Base-by-base conservation (phyloP, 2,888 invertebrate genomes). In the Trichopoda pennipes region DNA sequence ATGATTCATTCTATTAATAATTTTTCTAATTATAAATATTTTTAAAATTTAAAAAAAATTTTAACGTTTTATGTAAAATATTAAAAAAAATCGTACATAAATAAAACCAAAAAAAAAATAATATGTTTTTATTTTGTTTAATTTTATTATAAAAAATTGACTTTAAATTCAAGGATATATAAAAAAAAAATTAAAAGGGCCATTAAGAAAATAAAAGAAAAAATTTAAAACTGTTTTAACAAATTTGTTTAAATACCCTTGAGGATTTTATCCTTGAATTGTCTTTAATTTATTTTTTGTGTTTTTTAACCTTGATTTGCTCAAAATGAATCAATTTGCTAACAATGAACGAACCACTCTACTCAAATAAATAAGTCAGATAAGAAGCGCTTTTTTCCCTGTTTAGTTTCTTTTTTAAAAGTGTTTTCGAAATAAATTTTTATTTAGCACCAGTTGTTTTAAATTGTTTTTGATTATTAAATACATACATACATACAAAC, bases 371-470 rank as follows among this genome's bases (percentile, higher is more conserved):
- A 66, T 49, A 60, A 80, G 73, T 74, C 68, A 74, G 73, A 49
- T 55, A 68, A 68, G 55, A 73, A 61, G 28, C 23, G 73, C 73
- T 80, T 80, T 56, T 77, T 70, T 61, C 53, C 53, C 23, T 49
- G 23, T 69, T 32, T 8, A 23, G 2, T 53, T 35, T 17, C n/a
- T 38, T 23, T 44, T 53, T 58, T 32, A 10, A 47, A 8, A 49
- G 44, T 55, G 35, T 32, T 61, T 76, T 56, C 16, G 38, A 53
- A 66, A 64, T 55, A 60, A 14, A 64, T 58, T 79, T 38, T 55
- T 68, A 8, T 70, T 82, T 44, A 72, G 82, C 82, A 82, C 82
- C 81, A 75, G n/a, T 17, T 61, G 61, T 63, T 68, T 66, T 49
- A 42, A 10, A 23, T 56, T 74, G 58, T 74, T 75, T 21, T 44